These are phyloP conservation scores for Philaethria dido DNA, from an alignment of 2,888 invertebrate species.

Conservation along the genomic window DNA sequence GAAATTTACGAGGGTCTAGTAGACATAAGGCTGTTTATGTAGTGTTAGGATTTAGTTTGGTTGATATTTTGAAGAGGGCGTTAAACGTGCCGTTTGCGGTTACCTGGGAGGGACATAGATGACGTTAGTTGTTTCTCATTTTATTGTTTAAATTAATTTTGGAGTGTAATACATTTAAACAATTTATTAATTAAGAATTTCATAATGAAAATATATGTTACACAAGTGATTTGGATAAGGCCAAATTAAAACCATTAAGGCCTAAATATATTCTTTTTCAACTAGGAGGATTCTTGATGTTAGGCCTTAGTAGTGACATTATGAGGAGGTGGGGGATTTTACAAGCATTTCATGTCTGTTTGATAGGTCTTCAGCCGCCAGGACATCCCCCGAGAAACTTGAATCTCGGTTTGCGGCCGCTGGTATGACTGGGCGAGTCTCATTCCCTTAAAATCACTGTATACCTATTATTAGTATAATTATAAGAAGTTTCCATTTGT, in stretches of 20 bases:
- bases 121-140: slow-evolving; percentile 15
- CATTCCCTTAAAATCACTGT: neutral
- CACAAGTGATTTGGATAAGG: too few species aligned
- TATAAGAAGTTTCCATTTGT: too few species aligned
- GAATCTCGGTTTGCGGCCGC: too few species aligned
- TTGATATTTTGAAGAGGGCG: slow-evolving; percentile 21
- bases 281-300: too few species aligned
- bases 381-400: neutral
- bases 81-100: neutral
- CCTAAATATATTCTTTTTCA: too few species aligned
- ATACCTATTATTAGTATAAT: too few species aligned
- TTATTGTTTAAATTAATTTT: neutral
- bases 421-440: neutral
- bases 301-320: too few species aligned
- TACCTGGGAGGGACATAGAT: neutral
- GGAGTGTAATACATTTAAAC: neutral
- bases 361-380: too few species aligned
- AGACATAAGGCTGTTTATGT: neutral
- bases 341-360: too few species aligned
- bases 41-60: slow-evolving; percentile 13
- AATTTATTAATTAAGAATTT: too few species aligned
- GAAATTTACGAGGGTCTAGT: slow-evolving; percentile 11
- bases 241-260: too few species aligned
- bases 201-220: too few species aligned
- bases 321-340: neutral